These are phyloP conservation scores for Echiichthys vipera DNA, from an alignment of 2,797 vertebrate species.

Conservation along the genomic window DNA sequence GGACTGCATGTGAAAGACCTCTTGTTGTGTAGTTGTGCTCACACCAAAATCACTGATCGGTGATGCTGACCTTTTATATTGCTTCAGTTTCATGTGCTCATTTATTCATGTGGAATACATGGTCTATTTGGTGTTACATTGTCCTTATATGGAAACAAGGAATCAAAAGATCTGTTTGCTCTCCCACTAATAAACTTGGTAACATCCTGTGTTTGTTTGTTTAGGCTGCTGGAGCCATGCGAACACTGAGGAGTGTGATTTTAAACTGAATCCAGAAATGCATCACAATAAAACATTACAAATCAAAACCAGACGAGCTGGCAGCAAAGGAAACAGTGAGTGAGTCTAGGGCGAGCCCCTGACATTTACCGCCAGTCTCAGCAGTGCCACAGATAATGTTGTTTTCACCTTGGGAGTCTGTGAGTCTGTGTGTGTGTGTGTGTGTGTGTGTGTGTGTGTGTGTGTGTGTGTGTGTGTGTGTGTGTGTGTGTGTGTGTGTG, in stretches of 20 bases:
- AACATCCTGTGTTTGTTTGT: slow-evolving; percentile 78
- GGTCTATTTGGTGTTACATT: slow-evolving; percentile 1
- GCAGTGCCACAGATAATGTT: too few relatives aligned
- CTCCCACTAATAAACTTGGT: slow-evolving; percentile 39
- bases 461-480: too few relatives aligned
- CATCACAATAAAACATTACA: slow-evolving; percentile 64
- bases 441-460: too few relatives aligned
- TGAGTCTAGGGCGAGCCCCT: slow-evolving; percentile 48
- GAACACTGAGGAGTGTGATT: slow-evolving; percentile 70
- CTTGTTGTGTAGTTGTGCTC: slow-evolving; percentile 9
- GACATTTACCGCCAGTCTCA: too few relatives aligned
- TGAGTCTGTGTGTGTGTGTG: too few relatives aligned
- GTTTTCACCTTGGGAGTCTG: too few relatives aligned
- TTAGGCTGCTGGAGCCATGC: slow-evolving; percentile 63
- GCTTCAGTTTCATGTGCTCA: not conserved
- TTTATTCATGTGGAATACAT: not conserved
- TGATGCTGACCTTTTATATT: slow-evolving; percentile 2
- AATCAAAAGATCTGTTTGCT: slow-evolving; percentile 44
- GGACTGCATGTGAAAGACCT: slow-evolving; percentile 31
- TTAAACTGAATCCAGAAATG: slow-evolving; percentile 54
- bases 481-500: too few relatives aligned
- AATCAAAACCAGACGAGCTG: slow-evolving; percentile 63
- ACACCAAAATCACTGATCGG: slow-evolving; percentile 15
- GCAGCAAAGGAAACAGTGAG: slow-evolving; percentile 45
- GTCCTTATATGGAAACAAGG: slow-evolving; percentile 27